Evolutionary conservation across 2,113 vertebrate species (phyloP).

Genomic region (Electrona antarctica): DNA sequence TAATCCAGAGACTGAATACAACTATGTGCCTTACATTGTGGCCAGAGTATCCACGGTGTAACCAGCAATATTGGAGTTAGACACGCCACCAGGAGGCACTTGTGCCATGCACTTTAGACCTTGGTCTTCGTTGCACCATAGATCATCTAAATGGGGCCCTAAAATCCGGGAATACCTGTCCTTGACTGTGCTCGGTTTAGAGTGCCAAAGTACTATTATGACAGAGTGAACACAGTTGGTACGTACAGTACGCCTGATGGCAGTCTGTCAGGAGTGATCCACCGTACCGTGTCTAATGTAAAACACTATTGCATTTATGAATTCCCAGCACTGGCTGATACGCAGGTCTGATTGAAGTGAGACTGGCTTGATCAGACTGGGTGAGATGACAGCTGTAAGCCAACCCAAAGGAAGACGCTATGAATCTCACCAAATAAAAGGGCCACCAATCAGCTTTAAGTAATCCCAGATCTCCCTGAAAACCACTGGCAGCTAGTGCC

Average conservation of each 20-base stretch:
- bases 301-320: too few relatives aligned
- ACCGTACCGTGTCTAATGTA: not conserved
- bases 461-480: slow-evolving; percentile 62
- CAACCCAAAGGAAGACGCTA: slow-evolving; percentile 41
- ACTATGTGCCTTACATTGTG: too few relatives aligned
- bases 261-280: not conserved
- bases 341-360: slow-evolving; percentile 6
- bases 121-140: too few relatives aligned
- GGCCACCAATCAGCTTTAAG: slow-evolving; percentile 65
- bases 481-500: slow-evolving; percentile 44
- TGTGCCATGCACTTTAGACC: too few relatives aligned
- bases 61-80: too few relatives aligned
- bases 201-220: not conserved
- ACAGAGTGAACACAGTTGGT: not conserved
- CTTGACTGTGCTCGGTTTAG: not conserved
- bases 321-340: not conserved
- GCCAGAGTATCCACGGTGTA: too few relatives aligned
- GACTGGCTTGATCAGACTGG: slow-evolving; percentile 20
- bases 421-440: slow-evolving; percentile 59
- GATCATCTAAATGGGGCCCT: not conserved
- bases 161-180: slow-evolving; percentile 19
- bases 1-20: too few relatives aligned
- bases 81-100: too few relatives aligned
- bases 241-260: too few relatives aligned
- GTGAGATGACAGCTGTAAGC: slow-evolving; percentile 51